Evolutionary conservation across 2,888 invertebrate genomes (phyloP).

Genomic region (Philopedon plagiatum): DNA sequence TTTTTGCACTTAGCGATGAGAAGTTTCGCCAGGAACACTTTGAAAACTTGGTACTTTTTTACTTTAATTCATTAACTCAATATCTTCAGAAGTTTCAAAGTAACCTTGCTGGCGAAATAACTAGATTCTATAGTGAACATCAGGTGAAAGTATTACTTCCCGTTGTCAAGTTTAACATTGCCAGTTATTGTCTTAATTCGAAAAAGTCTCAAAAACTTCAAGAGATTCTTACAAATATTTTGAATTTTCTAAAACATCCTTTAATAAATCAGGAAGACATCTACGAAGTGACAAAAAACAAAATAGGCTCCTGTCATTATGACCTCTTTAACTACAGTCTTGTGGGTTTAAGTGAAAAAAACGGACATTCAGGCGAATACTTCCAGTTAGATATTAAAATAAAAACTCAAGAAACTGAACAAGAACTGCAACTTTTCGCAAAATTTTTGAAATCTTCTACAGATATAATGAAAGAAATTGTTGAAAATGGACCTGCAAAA

Average conservation of each 20-base stretch:
- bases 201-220: not conserved
- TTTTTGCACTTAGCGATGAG: constrained; percentile 42
- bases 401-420: not conserved
- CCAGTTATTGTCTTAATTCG: not conserved
- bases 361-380: constrained; percentile 60
- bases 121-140: not conserved
- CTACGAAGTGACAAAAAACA: constrained; percentile 53
- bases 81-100: not conserved
- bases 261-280: constrained; percentile 53
- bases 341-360: constrained; percentile 48
- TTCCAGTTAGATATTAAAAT: constrained; percentile 53
- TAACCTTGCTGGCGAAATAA: not conserved
- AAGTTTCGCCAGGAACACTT: constrained; percentile 45
- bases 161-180: constrained; percentile 21
- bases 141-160: constrained; percentile 15
- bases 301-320: constrained; percentile 52
- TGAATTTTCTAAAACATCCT: constrained; percentile 7
- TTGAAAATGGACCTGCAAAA: constrained; percentile 17
- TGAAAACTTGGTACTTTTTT: constrained; percentile 42
- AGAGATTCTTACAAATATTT: constrained; percentile 5
- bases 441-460: constrained; percentile 23
- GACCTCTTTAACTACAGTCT: constrained; percentile 48
- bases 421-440: constrained; percentile 25
- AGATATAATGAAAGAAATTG: not conserved
- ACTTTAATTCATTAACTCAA: constrained; percentile 20